These are phyloP conservation scores for Nasua narica DNA, from an alignment of 2,797 vertebrate genomes.

Conservation along the genomic window DNA sequence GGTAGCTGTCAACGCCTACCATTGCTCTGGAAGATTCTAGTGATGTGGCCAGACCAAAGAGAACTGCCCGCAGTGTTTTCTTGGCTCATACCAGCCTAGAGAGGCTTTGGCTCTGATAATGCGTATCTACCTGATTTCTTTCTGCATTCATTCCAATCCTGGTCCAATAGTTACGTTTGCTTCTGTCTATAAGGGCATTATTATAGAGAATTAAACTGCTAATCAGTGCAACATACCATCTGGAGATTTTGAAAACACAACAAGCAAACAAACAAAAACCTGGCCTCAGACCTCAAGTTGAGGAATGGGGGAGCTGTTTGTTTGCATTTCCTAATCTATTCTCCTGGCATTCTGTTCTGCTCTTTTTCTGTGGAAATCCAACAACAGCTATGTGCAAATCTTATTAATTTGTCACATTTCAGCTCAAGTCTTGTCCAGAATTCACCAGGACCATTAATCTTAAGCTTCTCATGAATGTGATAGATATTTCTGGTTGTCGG, in stretches of 20 bases:
- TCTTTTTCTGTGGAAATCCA: neutral
- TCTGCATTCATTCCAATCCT: neutral
- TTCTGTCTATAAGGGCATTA: neutral
- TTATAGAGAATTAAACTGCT: neutral
- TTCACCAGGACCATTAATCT: neutral
- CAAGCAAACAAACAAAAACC: neutral
- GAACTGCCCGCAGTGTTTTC: neutral
- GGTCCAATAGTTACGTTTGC: neutral
- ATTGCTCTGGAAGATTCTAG: neutral
- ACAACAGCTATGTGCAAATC: neutral
- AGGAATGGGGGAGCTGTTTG: neutral
- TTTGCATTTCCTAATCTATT: neutral
- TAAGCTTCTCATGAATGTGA: neutral
- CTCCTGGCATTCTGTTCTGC: neutral
- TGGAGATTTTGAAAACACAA: neutral
- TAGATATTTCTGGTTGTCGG: neutral
- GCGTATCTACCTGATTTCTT: neutral
- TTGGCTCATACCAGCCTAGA: no score
- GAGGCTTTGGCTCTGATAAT: neutral
- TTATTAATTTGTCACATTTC: conserved; percentile 33
- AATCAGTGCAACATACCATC: neutral
- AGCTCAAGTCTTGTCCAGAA: neutral
- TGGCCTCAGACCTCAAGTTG: neutral
- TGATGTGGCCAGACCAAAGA: neutral
- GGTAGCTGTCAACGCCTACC: neutral